These are phyloP conservation scores for Pachypanchax playfairii DNA, from an alignment of 2,113 vertebrate species.

Conservation along the genomic window DNA sequence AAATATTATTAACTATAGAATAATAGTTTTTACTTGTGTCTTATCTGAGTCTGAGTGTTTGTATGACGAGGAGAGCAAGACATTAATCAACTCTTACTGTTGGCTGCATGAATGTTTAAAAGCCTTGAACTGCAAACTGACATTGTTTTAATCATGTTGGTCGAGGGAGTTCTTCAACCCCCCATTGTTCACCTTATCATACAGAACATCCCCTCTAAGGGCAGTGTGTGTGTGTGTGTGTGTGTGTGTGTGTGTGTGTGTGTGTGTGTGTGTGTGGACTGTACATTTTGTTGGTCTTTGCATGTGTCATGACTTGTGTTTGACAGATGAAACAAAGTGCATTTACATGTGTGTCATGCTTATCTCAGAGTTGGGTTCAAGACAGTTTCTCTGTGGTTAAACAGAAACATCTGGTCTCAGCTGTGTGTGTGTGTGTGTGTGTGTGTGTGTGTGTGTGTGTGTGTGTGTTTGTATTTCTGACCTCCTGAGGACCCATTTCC, in stretches of 20 bases:
- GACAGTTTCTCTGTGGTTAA: slow-evolving; percentile 25
- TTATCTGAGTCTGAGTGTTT: neutral
- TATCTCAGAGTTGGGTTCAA: slow-evolving; percentile 42
- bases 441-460: too few species aligned
- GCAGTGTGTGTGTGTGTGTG: slow-evolving; percentile 22
- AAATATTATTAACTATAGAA: too few species aligned
- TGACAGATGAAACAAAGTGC: neutral
- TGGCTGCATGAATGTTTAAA: neutral
- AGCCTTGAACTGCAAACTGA: slow-evolving; percentile 5
- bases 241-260: neutral
- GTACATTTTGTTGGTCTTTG: neutral
- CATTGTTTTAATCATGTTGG: slow-evolving; percentile 29
- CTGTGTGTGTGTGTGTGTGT: too few species aligned
- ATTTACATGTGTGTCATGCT: neutral
- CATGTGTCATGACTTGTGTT: neutral
- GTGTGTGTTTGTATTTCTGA: too few species aligned
- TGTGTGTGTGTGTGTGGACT: slow-evolving; percentile 1
- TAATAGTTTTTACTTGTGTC: too few species aligned
- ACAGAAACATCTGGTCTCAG: slow-evolving; percentile 46
- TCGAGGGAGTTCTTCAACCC: slow-evolving; percentile 18
- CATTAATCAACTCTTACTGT: slow-evolving; percentile 4
- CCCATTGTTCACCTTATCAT: slow-evolving; percentile 66
- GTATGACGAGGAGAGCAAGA: neutral
- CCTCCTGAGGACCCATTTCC: too few species aligned
- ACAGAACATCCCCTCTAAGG: slow-evolving; percentile 48